These are phyloP conservation scores for Anthoscopus minutus DNA, from an alignment of 2,113 vertebrate genomes.

Conservation along the genomic window DNA sequence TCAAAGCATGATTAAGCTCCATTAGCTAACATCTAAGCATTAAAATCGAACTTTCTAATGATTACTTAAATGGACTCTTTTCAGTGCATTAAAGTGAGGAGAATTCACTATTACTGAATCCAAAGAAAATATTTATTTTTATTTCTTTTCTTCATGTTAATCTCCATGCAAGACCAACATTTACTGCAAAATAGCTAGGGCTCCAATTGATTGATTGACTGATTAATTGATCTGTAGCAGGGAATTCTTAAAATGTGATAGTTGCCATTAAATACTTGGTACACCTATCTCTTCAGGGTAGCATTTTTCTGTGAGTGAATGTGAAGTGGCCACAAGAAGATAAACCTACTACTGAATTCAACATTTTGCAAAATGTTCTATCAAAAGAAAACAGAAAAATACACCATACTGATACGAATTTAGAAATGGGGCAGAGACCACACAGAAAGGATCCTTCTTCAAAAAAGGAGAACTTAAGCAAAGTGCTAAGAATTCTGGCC, in stretches of 20 bases:
- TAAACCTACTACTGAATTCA: background rate
- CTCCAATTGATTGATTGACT: background rate
- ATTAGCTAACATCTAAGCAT: slow-evolving; percentile 51
- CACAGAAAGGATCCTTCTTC: background rate
- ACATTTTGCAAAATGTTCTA: background rate
- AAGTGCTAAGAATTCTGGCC: background rate
- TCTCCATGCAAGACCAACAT: background rate
- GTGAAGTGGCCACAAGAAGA: background rate
- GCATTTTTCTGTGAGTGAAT: background rate
- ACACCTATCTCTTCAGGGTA: background rate
- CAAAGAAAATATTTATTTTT: background rate
- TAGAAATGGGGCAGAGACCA: background rate
- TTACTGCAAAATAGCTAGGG: background rate
- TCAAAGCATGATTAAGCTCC: slow-evolving; percentile 54
- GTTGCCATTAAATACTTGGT: background rate
- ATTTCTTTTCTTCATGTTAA: background rate
- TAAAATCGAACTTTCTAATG: slow-evolving; percentile 48
- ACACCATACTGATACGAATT: fast-evolving
- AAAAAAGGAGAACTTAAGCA: background rate
- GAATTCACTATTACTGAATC: background rate
- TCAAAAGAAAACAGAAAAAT: background rate
- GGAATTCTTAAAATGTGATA: background rate
- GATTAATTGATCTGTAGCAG: background rate
- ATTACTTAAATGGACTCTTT: slow-evolving; percentile 35
- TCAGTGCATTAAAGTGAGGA: background rate